Base-by-base conservation (phyloP, 2,113 vertebrate species). In the Dryoscopus gambensis region DNA sequence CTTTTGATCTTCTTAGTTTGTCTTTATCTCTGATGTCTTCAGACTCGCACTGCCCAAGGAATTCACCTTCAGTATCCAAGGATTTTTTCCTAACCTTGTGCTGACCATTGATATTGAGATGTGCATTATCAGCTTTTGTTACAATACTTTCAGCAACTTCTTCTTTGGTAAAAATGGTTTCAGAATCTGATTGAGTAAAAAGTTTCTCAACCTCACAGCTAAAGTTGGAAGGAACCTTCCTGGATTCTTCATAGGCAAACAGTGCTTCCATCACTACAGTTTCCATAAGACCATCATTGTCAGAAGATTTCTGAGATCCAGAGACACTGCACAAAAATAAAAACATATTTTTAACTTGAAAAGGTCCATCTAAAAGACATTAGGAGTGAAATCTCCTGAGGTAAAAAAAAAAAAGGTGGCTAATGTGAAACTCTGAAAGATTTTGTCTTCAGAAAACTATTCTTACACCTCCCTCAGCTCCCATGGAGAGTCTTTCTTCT, bases 121-220 rank as follows among this genome's bases (percentile, higher is more conserved):
- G 65, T 6, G 49, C 33, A n/a, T 93, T 96, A 27, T 94, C 93
- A 20, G 94, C 86, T 64, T 93, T 64, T 42, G 90, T 60, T 14
- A 65, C 35, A 62, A 74, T 31, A 76, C 73, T 95, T 76, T 93
- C 93, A 23, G 95, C 49, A 69, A 55, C 59, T 18, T 62, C 97
- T 84, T 98, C 97, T 97, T 97, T 98, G 97, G 97, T 95, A 84
- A 97, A 55, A 60, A 71, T 40, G 63, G 49, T 44, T 57, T 95
- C 76, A 55, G 94, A 87, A 67, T 96, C 95, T 6, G 71, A 40
- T 31, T 35, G 71, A 42, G 39, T 55, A 50, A 76, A 69, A 39
- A 75, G 68, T 62, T 87, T 93, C 93, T 95, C 88, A 31, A 75
- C 71, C 10, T 83, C 94, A 93, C 74, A 87, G 87, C 73, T 75